Base-by-base conservation (phyloP, 2,888 invertebrate genomes). In the Drosophila differens region DNA sequence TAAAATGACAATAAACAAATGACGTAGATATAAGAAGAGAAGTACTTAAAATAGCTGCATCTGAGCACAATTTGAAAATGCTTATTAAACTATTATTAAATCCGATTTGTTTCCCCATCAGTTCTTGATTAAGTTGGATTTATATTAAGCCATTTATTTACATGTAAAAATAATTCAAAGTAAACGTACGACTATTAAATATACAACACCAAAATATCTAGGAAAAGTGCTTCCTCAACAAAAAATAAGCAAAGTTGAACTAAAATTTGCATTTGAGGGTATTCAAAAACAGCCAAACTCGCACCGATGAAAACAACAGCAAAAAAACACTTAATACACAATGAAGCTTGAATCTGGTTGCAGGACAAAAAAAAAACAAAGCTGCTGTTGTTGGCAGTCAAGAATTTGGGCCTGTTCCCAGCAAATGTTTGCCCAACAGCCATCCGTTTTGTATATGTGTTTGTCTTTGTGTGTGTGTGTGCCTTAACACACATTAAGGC, bases 311-410 rank as follows among this genome's bases (percentile, higher is more conserved):
- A 47, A 25, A 16, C 47, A 33, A 41, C n/a, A 30, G 14, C n/a
- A 37, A 66, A 67, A 76, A 76, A 64, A 63, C 73, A 75, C 68
- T 64, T 66, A 58, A 70, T 72, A 81, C 64, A 63, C 84, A 87
- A 75, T 87, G 67, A 82, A 89, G 82, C 84, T 80, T 75, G 73
- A 85, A 69, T 76, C 73, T 76, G 70, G 47, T 35, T 52, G 59
- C 70, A 70, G 67, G 25, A 78, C 85, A 80, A 71, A 67, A 74
- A 87, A 84, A 77, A 65, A 71, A 84, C 86, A 84, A 74, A 77
- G 78, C 80, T 74, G 35, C 41, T 78, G 74, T 58, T 72, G 55
- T 61, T 79, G 76, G 64, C 74, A 76, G 59, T 59, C 63, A 58
- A 53, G 64, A 16, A 44, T 30, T 41, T 16, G 30, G 51, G 51